These are phyloP conservation scores for cattle (Bos taurus) DNA, from an alignment of 2,113 vertebrate genomes.

Conservation along the genomic window DNA sequence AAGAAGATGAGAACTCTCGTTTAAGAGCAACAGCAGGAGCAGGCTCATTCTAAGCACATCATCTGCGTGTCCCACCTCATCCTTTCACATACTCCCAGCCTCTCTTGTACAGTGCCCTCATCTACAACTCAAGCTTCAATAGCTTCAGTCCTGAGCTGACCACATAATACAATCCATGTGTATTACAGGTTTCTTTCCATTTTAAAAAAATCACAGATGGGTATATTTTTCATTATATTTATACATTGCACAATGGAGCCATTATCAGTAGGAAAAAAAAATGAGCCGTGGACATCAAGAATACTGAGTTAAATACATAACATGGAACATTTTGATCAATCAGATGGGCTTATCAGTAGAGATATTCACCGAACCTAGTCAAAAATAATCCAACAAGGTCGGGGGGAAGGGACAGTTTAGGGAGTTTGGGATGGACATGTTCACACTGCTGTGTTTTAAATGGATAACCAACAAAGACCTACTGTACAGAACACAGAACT, in stretches of 20 bases:
- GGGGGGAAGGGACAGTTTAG: background rate
- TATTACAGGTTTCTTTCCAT: background rate
- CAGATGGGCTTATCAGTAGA: background rate
- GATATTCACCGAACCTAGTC: background rate
- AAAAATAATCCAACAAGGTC: background rate
- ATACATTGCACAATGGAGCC: background rate
- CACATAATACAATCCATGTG: background rate
- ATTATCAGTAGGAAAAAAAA: background rate
- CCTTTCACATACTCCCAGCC: background rate
- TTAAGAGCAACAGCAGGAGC: background rate
- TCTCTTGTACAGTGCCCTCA: background rate
- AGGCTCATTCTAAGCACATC: background rate
- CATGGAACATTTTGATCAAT: background rate
- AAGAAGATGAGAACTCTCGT: background rate
- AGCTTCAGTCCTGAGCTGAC: background rate
- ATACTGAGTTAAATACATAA: constrained; percentile 8
- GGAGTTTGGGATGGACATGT: background rate
- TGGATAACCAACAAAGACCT: background rate
- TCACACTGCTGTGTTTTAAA: background rate
- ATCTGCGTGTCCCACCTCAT: no score
- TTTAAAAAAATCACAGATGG: background rate
- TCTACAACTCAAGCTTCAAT: background rate
- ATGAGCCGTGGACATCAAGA: background rate
- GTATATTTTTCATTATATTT: constrained; percentile 13
- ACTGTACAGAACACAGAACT: background rate